Evolutionary conservation across 2,113 vertebrate genomes (phyloP).

Genomic region (Panthera uncia): DNA sequence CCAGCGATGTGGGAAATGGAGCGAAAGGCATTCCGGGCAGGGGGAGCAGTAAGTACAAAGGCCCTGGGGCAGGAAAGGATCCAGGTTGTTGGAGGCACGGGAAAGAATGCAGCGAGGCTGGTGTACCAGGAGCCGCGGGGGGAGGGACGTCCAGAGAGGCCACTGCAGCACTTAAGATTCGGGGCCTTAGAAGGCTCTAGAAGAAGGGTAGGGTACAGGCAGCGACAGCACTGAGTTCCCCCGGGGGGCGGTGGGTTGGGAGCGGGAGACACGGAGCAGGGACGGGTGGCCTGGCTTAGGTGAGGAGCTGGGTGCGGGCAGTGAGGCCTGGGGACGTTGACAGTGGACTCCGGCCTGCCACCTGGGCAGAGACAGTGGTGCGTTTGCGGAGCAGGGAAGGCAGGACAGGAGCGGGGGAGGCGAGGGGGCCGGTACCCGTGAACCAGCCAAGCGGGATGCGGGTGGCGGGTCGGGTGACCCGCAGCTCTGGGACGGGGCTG

Average conservation of each 20-base stretch:
- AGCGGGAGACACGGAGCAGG: background rate
- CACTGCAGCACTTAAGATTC: background rate
- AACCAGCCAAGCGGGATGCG: background rate
- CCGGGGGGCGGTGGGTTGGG: background rate
- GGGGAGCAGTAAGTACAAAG: background rate
- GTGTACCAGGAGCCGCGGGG: background rate
- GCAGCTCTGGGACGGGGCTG: background rate
- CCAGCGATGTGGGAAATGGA: background rate
- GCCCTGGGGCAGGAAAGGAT: background rate
- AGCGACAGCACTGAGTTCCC: conserved; percentile 14
- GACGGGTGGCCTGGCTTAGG: rapidly evolving
- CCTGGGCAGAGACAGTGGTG: background rate
- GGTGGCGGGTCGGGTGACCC: rapidly evolving
- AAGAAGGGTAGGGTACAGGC: background rate
- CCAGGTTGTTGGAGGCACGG: background rate
- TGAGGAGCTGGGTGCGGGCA: background rate
- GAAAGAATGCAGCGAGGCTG: too few relatives aligned
- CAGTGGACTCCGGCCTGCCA: background rate
- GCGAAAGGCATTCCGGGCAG: background rate
- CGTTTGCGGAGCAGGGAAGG: background rate
- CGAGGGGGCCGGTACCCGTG: rapidly evolving
- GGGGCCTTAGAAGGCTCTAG: background rate
- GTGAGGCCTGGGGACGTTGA: rapidly evolving
- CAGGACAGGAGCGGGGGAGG: too few relatives aligned
- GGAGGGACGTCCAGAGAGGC: background rate